Percentiles rank a stretch among this genome's conserved stretches.
These are phyloP conservation scores for Homalodisca vitripennis DNA, from an alignment of 1,140 invertebrate species.

Conservation along the genomic window DNA sequence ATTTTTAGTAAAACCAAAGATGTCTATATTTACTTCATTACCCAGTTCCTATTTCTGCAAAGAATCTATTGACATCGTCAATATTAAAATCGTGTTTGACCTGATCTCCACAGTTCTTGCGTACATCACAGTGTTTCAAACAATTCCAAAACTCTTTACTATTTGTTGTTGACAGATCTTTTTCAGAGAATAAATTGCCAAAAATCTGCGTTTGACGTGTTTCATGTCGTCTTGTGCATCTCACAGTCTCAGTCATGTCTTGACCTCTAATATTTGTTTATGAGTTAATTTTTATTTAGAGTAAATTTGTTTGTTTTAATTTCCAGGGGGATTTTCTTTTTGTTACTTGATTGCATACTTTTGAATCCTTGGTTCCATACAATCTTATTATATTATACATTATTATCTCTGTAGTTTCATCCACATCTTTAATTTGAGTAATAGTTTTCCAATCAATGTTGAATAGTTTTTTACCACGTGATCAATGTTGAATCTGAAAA, in stretches of 20 bases:
- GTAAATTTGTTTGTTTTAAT: neutral
- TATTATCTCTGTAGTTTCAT: neutral
- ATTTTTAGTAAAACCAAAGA: neutral
- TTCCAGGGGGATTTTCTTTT: neutral
- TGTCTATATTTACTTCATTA: neutral
- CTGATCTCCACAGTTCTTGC: too few species aligned
- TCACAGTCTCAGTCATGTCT: neutral
- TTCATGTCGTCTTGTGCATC: neutral
- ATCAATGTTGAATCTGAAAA: too few species aligned
- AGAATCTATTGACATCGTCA: neutral
- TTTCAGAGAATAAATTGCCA: too few species aligned
- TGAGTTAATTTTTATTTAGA: neutral
- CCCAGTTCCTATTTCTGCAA: neutral
- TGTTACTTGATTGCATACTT: neutral
- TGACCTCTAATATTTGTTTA: neutral
- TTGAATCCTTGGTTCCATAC: neutral
- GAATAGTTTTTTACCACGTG: neutral
- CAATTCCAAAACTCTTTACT: neutral
- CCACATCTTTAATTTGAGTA: neutral
- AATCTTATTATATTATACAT: neutral
- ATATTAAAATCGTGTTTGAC: neutral
- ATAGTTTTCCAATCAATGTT: neutral
- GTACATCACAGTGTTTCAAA: neutral
- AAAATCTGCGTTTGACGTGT: neutral
- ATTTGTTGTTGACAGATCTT: neutral